Evolutionary conservation across 2,113 vertebrate species (phyloP).

Genomic region (Elgaria multicarinata): DNA sequence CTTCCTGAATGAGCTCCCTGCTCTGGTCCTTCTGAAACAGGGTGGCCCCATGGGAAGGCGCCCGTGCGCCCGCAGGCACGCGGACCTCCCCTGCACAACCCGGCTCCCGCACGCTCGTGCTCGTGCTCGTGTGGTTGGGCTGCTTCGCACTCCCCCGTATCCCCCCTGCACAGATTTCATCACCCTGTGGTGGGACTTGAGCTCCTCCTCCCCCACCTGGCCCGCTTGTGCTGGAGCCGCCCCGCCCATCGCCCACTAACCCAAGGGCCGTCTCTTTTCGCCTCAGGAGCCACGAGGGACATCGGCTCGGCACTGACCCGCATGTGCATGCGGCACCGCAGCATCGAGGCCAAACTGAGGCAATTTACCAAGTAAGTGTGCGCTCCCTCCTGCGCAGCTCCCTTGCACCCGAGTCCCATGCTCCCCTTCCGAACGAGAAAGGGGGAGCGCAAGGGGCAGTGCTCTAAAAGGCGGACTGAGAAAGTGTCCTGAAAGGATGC

Average conservation of each 20-base stretch:
- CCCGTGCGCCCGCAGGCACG: no score
- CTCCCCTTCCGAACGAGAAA: fast-evolving
- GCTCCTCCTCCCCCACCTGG: background rate
- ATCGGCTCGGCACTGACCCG: slow-evolving; percentile 96
- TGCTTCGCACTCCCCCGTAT: no score
- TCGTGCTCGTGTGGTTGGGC: no score
- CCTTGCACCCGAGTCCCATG: fast-evolving
- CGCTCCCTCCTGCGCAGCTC: background rate
- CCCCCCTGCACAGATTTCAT: no score
- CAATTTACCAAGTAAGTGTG: slow-evolving; percentile 95
- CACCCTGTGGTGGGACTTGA: no score
- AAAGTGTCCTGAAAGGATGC: no score
- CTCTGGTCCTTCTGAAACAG: no score
- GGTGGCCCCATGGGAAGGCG: no score
- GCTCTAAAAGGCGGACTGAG: no score
- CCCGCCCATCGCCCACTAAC: background rate
- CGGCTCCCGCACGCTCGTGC: no score
- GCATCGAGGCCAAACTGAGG: slow-evolving; percentile 96
- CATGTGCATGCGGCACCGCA: slow-evolving; percentile 99
- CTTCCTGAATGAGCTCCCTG: no score
- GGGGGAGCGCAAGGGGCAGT: background rate
- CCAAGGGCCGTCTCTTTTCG: slow-evolving; percentile 9
- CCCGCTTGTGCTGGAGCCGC: background rate
- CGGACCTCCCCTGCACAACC: no score
- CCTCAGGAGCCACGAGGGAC: slow-evolving; percentile 92